Evolutionary conservation across 23 tunicate species (phyloP).

Genomic region (Aplidium turbinatum): DNA sequence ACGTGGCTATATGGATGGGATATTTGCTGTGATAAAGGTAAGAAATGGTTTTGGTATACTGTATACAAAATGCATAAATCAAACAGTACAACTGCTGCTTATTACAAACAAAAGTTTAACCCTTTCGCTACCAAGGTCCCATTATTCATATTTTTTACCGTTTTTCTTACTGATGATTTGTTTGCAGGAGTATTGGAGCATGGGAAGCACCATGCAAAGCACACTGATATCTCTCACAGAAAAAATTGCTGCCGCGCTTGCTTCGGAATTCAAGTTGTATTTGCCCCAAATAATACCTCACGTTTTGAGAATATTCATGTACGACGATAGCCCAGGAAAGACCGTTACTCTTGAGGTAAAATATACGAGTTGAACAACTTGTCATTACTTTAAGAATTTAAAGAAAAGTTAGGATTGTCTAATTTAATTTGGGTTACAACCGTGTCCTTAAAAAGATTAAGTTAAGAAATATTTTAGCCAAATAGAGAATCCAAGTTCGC

Average conservation of each 20-base stretch:
- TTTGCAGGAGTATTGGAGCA: slow-evolving; percentile 75
- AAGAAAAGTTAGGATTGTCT: background rate
- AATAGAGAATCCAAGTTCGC: too few relatives aligned
- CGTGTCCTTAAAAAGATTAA: too few relatives aligned
- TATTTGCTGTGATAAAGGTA: slow-evolving; percentile 80
- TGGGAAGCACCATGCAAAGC: slow-evolving; percentile 65
- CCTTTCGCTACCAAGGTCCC: too few relatives aligned
- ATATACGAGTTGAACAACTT: background rate
- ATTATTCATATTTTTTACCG: too few relatives aligned
- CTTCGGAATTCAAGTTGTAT: slow-evolving; percentile 80
- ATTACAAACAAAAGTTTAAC: too few relatives aligned
- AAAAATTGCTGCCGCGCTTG: slow-evolving; percentile 79
- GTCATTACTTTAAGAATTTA: background rate
- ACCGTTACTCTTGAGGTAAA: slow-evolving; percentile 65
- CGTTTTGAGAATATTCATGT: slow-evolving; percentile 64
- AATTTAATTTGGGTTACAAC: too few relatives aligned
- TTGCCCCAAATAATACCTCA: slow-evolving; percentile 82
- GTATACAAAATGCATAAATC: too few relatives aligned
- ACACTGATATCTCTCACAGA: slow-evolving; percentile 59
- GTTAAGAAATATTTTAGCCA: background rate
- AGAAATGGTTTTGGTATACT: too few relatives aligned
- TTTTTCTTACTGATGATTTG: background rate
- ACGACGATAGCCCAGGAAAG: slow-evolving; percentile 64
- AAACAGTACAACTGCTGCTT: too few relatives aligned
- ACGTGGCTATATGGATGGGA: slow-evolving; percentile 70